A percentile compares a stretch with the other conserved stretches of the same genome.
Conservation (phyloP, 2,113 vertebrate genomes). For the Prionailurus bengalensis region DNA sequence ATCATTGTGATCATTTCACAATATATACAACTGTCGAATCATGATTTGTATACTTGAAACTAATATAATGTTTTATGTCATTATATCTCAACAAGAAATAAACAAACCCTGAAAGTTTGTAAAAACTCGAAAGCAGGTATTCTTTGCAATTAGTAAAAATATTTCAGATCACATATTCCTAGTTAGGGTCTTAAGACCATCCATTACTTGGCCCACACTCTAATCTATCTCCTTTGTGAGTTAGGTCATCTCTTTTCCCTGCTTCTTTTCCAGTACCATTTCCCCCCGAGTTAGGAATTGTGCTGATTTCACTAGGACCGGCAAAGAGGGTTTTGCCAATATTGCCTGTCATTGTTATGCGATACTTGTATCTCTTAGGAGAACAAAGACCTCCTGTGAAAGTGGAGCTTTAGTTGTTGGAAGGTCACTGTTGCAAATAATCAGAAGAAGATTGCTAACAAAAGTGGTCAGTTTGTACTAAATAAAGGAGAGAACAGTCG, state of each 20-base stretch:
- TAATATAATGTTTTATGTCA: background rate
- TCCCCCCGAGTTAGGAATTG: background rate
- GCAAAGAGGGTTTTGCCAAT: background rate
- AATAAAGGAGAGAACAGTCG: background rate
- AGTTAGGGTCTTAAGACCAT: background rate
- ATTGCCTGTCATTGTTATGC: background rate
- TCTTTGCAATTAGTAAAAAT: background rate
- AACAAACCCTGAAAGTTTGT: background rate
- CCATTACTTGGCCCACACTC: background rate
- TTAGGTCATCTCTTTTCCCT: background rate
- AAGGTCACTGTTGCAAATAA: background rate
- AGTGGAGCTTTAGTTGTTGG: background rate
- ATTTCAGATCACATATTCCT: background rate
- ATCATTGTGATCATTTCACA: background rate
- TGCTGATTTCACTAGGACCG: background rate
- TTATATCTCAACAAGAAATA: background rate
- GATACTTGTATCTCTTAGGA: background rate
- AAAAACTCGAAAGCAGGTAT: background rate
- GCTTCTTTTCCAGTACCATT: background rate
- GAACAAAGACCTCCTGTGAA: constrained; percentile 13
- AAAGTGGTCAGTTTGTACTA: background rate
- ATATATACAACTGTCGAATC: background rate
- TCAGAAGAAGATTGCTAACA: background rate
- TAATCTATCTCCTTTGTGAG: background rate
- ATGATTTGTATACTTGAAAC: background rate